Conservation (phyloP, 2,113 vertebrate genomes). For the Colinus virginianus region DNA sequence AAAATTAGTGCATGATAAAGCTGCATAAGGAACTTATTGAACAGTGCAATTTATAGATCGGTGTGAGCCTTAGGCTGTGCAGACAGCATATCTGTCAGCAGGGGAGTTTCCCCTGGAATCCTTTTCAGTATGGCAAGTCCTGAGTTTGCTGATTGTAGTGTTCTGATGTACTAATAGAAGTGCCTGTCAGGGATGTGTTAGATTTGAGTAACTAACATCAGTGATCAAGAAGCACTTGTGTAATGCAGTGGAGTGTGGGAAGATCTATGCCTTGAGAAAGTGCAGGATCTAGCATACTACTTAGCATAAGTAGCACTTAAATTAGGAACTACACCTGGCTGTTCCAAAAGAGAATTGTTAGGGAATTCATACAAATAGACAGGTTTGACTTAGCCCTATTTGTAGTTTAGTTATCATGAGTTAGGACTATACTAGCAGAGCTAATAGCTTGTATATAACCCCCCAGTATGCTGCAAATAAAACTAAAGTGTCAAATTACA, state of each 20-base stretch:
- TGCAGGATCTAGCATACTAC: background rate
- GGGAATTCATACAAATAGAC: background rate
- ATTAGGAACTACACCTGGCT: background rate
- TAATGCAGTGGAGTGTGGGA: background rate
- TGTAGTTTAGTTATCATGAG: background rate
- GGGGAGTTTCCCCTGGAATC: background rate
- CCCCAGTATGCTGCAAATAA: background rate
- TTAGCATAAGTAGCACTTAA: background rate
- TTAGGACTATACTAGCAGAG: background rate
- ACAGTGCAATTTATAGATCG: background rate
- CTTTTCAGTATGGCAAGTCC: background rate
- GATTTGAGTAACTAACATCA: background rate
- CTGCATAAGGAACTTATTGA: background rate
- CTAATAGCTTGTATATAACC: background rate
- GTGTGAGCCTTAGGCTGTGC: background rate
- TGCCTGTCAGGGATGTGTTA: background rate
- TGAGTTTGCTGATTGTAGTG: background rate
- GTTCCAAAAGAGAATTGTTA: background rate
- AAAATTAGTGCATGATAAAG: background rate
- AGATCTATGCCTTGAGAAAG: background rate
- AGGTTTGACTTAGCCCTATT: background rate
- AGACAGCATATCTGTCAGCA: background rate
- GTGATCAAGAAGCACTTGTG: background rate
- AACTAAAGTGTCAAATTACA: background rate
- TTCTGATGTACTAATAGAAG: background rate